These are phyloP conservation scores for Conchocele bisecta DNA, from an alignment of 2,888 invertebrate genomes.

Conservation along the genomic window DNA sequence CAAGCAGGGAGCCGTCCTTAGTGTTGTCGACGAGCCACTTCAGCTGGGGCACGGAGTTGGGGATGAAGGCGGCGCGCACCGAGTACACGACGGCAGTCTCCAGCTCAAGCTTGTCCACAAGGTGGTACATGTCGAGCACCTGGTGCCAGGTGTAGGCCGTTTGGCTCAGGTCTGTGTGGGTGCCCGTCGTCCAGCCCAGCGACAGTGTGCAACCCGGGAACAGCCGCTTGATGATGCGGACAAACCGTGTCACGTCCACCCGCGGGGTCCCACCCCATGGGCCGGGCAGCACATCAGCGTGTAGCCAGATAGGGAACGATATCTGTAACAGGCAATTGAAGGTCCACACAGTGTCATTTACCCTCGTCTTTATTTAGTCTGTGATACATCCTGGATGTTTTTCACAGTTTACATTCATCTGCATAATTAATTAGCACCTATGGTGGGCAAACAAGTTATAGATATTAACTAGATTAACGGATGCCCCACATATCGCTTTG, in stretches of 20 bases:
- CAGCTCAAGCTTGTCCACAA: conserved; percentile 68
- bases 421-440: too few species aligned
- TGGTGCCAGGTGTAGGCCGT: conserved; percentile 76
- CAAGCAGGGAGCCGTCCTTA: conserved; percentile 64
- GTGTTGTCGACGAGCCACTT: conserved; percentile 78
- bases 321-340: conserved; percentile 67
- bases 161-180: conserved; percentile 75
- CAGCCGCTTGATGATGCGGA: conserved; percentile 67
- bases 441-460: too few species aligned
- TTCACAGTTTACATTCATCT: too few species aligned
- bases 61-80: conserved; percentile 71
- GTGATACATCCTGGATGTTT: too few species aligned
- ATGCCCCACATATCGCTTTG: too few species aligned
- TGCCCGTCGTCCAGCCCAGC: conserved; percentile 80
- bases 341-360: too few species aligned
- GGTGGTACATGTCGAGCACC: conserved; percentile 78
- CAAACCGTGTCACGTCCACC: conserved; percentile 73
- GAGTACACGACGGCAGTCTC: conserved; percentile 75
- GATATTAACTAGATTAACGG: too few species aligned
- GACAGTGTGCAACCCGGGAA: conserved; percentile 78
- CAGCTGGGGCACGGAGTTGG: conserved; percentile 77
- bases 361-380: too few species aligned
- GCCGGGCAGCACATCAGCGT: conserved; percentile 78
- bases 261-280: conserved; percentile 65
- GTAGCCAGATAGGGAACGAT: conserved; percentile 77